phyloP scores from a whole-genome alignment of 2,888 invertebrate genomes.

The Leptopilina myrica region DNA sequence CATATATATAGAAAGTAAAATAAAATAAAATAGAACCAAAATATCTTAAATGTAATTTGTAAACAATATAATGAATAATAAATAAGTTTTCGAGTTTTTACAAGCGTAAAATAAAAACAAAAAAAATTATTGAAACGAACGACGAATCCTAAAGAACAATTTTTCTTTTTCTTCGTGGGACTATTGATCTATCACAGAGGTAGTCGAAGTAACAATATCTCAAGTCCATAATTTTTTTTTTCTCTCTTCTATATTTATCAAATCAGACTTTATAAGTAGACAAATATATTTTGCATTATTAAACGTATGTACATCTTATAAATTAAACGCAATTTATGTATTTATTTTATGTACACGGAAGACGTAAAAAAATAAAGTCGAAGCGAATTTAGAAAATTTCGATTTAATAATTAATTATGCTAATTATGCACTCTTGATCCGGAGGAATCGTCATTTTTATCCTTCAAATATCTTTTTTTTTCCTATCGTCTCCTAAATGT shows the following conservation, averaged over 20 bases:
- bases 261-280: constrained; percentile 53
- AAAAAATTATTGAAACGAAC: constrained; percentile 11
- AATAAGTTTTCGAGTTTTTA: constrained; percentile 14
- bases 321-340: constrained; percentile 41
- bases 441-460: neutral
- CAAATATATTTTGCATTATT: constrained; percentile 45
- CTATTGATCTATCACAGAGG: constrained; percentile 12
- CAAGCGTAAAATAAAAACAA: neutral
- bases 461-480: constrained; percentile 14
- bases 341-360: constrained; percentile 52
- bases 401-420: constrained; percentile 45
- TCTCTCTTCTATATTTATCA: constrained; percentile 45
- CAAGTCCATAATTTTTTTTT: neutral
- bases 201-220: constrained; percentile 27
- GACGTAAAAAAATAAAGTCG: constrained; percentile 59
- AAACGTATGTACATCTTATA: constrained; percentile 44
- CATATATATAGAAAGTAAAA: constrained; percentile 19
- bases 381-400: constrained; percentile 57
- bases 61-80: constrained; percentile 29
- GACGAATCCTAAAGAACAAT: constrained; percentile 15
- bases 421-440: constrained; percentile 41
- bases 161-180: neutral
- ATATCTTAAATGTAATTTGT: constrained; percentile 11
- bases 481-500: constrained; percentile 22
- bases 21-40: neutral